Conservation (phyloP, 2,888 invertebrate species). For the Drepana falcataria region DNA sequence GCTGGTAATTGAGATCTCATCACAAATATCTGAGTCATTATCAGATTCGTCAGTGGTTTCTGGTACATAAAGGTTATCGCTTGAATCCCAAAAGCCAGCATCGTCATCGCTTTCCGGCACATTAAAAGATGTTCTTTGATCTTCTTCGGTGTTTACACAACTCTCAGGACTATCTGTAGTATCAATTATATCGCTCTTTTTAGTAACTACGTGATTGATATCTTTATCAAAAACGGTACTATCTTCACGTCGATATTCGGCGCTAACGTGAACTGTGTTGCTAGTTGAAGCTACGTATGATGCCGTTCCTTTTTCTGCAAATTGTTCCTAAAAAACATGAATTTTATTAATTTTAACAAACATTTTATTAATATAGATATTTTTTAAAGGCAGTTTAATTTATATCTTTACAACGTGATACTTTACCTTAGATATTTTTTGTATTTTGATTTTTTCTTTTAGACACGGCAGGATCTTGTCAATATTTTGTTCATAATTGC, state of each 20-base stretch:
- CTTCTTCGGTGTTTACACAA: slow-evolving; percentile 6
- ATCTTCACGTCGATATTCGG: slow-evolving; percentile 6
- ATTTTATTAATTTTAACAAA: too few species aligned
- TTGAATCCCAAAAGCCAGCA: slow-evolving; percentile 4
- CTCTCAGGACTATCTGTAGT: slow-evolving; percentile 6
- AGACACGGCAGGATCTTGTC: slow-evolving; percentile 6
- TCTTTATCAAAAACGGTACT: slow-evolving; percentile 6
- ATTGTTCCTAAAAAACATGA: slow-evolving; percentile 8
- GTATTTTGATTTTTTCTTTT: slow-evolving; percentile 7
- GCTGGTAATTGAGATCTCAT: slow-evolving; percentile 3
- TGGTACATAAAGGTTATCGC: too few species aligned
- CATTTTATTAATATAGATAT: neutral
- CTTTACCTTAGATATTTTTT: slow-evolving; percentile 6
- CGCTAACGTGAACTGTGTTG: slow-evolving; percentile 6
- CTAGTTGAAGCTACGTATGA: slow-evolving; percentile 5
- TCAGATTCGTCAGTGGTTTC: too few species aligned
- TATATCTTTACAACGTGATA: slow-evolving; percentile 7
- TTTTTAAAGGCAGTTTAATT: slow-evolving; percentile 3
- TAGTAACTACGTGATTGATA: slow-evolving; percentile 6
- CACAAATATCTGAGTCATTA: slow-evolving; percentile 3
- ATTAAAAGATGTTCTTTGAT: slow-evolving; percentile 5
- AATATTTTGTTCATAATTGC: slow-evolving; percentile 3
- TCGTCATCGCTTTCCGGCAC: slow-evolving; percentile 3
- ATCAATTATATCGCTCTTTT: too few species aligned
- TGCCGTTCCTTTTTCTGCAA: slow-evolving; percentile 6